A percentile compares a stretch with the other conserved stretches of the same genome.
phyloP scores from a whole-genome alignment of 2,888 invertebrate genomes.

The Palloptera scutellata region DNA sequence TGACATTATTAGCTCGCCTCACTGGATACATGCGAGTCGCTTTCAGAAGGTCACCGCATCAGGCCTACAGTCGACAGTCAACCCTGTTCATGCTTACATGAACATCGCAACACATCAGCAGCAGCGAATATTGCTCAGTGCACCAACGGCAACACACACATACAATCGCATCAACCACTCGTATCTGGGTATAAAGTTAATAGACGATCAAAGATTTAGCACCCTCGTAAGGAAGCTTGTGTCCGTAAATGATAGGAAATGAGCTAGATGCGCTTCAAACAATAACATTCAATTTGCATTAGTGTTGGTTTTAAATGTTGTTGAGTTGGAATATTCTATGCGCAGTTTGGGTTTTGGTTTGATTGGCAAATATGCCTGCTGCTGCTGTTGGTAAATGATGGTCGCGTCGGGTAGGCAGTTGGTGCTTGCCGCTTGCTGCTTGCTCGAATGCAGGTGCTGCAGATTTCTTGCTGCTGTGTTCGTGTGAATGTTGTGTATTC shows the following conservation, averaged over 20 bases:
- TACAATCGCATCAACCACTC: background rate
- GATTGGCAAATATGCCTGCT: constrained; percentile 2
- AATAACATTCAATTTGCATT: constrained; percentile 31
- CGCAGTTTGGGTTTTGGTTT: background rate
- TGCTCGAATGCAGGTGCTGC: constrained; percentile 35
- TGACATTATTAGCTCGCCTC: constrained; percentile 31
- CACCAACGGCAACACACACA: background rate
- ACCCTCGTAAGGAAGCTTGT: constrained; percentile 42
- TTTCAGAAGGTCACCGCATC: background rate
- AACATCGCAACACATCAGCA: background rate
- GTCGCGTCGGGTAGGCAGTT: background rate
- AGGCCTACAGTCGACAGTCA: background rate
- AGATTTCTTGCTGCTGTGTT: constrained; percentile 9
- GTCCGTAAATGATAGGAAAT: background rate
- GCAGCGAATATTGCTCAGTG: background rate
- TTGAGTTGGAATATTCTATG: background rate
- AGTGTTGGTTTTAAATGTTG: constrained; percentile 2
- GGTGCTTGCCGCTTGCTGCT: background rate
- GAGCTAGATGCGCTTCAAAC: background rate
- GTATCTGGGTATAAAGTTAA: constrained; percentile 54
- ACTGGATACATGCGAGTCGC: constrained; percentile 8
- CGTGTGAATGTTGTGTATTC: background rate
- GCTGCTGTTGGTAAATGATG: constrained; percentile 12
- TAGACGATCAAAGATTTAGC: constrained; percentile 53
- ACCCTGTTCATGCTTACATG: background rate